Percentiles rank a stretch among this genome's conserved stretches.
Conservation (phyloP, 2,113 vertebrate genomes). For the Ia io region DNA sequence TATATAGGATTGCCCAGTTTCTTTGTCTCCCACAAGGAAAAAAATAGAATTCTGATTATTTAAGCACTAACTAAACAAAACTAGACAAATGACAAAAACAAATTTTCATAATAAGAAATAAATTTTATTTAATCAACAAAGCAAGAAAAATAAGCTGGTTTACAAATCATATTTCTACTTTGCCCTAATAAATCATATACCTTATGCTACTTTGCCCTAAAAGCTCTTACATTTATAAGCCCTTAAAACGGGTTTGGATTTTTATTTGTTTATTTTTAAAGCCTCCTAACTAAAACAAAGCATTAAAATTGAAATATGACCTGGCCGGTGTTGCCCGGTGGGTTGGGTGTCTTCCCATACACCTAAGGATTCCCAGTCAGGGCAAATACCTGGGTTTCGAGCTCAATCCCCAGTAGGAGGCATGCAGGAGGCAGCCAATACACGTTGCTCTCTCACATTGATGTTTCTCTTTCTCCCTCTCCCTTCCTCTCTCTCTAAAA, state of each 20-base stretch:
- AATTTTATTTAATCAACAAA: constrained; percentile 29
- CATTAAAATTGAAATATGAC: background rate
- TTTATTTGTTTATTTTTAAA: background rate
- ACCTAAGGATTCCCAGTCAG: too few species aligned
- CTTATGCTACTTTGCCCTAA: background rate
- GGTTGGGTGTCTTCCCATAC: too few species aligned
- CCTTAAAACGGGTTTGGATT: background rate
- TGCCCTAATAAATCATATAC: background rate
- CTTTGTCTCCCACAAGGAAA: background rate
- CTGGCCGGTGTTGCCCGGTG: too few species aligned
- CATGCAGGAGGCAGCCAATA: too few species aligned
- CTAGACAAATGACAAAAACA: background rate
- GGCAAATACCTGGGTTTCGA: too few species aligned
- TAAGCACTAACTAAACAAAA: constrained; percentile 26
- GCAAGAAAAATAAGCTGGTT: constrained; percentile 8
- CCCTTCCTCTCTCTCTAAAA: too few species aligned
- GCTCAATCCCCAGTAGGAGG: too few species aligned
- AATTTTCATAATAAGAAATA: constrained; percentile 43
- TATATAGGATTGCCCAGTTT: background rate
- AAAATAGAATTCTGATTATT: background rate
- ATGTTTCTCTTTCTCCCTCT: too few species aligned
- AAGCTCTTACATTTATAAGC: background rate
- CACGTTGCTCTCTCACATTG: too few species aligned
- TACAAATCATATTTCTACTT: background rate
- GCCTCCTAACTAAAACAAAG: background rate